Evolutionary conservation across 2,888 invertebrate genomes (phyloP), one percentile per base, ranked within the genome.

Genomic region (Chloromyia formosa): DNA sequence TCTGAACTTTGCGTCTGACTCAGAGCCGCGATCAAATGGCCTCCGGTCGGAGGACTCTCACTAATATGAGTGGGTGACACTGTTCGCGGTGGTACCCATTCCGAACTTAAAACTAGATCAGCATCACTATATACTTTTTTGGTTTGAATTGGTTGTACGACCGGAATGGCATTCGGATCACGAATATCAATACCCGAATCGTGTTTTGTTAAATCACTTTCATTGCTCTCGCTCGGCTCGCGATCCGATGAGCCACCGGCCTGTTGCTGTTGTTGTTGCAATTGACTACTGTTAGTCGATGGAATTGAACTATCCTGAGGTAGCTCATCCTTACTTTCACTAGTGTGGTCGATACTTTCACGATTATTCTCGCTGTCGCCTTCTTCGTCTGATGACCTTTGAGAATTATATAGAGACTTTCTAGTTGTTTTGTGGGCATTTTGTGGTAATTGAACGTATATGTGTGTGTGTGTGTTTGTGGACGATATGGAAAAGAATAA

Each of bases 101-200:
- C 94, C 77, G 93, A 92, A 54, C 94, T 93, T 80, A 94, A 87
- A 77, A 95, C 93, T 82, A 95, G 94, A 84, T 95, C 94, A 75
- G 94, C 94, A 86, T 95, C 94, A 83, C 93, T 93, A 86, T 94
- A 94, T 79, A 92, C 83, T 74, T 84, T 80, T 82, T 86, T 86
- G 81, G 84, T 83, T 82, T 84, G 89, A 80, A 89, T 89, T 53
- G 91, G 89, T 77, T 89, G 90, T 78, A 90, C 88, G 81, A 89
- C 87, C 80, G 91, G 88, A 82, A 92, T 82, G 14, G 74, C 27
- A 73, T 80, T 78, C 64, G 92, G 91, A 83, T 94, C 94, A 80
- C 94, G 89, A 81, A 94, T 94, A 86, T 95, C 94, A 82, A 95
- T 94, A 80, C 94, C 94, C 12, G 94, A 94, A 87, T 95, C 94